Conservation (phyloP, 2,113 vertebrate species). For the Myiopsitta monachus region DNA sequence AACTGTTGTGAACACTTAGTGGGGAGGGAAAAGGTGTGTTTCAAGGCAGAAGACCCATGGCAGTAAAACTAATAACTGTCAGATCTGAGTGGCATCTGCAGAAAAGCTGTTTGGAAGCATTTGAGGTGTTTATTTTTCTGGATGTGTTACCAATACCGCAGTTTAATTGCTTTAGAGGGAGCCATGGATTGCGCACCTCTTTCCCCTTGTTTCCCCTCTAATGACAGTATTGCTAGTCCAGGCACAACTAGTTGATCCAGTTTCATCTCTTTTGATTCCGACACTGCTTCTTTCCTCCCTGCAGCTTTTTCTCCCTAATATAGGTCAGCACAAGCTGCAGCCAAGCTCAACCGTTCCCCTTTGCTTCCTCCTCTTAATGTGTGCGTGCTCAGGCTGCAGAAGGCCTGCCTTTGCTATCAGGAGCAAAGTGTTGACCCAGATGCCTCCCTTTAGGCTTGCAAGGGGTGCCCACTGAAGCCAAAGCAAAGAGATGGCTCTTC, state of each 20-base stretch:
- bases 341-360: background rate
- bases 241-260: slow-evolving; percentile 53
- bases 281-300: background rate
- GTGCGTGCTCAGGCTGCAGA: background rate
- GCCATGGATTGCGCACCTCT: background rate
- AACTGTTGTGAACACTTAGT: background rate
- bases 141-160: background rate
- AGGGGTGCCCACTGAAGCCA: background rate
- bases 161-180: slow-evolving; percentile 47
- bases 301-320: slow-evolving; percentile 56
- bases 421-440: background rate
- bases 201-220: slow-evolving; percentile 33
- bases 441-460: background rate
- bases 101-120: slow-evolving; percentile 28
- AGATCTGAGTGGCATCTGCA: slow-evolving; percentile 3
- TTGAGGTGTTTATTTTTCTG: background rate
- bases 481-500: background rate
- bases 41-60: background rate
- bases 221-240: slow-evolving; percentile 55
- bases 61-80: slow-evolving; percentile 1
- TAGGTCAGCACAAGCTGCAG: slow-evolving; percentile 49
- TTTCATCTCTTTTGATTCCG: slow-evolving; percentile 64
- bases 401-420: background rate
- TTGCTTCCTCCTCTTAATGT: background rate
- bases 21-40: background rate